Evolutionary conservation across 1,140 invertebrate species (phyloP).

Genomic region (Pemphigus obesinymphae): DNA sequence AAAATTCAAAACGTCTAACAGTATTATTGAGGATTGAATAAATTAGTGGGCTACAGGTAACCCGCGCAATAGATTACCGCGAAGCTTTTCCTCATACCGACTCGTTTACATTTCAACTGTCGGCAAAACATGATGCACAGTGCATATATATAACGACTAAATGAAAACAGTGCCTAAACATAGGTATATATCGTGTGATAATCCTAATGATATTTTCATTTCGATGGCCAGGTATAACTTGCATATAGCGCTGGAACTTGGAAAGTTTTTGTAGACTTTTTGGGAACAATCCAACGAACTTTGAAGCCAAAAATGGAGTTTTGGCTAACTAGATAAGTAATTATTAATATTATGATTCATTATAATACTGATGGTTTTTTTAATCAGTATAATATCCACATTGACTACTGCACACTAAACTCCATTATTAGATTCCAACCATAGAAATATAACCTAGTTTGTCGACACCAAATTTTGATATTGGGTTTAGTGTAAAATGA

Average conservation of each 20-base stretch:
- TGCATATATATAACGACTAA: not conserved
- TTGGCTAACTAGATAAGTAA: not conserved
- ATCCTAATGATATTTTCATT: not conserved
- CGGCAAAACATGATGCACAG: not conserved
- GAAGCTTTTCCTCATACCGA: not conserved
- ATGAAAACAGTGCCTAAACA: not conserved
- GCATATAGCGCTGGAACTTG: not conserved
- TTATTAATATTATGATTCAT: not conserved
- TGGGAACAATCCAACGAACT: not conserved
- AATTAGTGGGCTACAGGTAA: not conserved
- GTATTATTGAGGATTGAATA: slow-evolving; percentile 6
- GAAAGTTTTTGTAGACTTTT: not conserved
- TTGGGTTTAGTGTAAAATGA: not conserved
- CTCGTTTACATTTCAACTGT: slow-evolving; percentile 4
- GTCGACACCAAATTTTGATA: not conserved
- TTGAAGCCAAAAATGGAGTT: slow-evolving; percentile 4
- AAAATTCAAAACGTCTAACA: not conserved
- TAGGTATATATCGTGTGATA: not conserved
- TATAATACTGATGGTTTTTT: not conserved
- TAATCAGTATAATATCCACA: not conserved
- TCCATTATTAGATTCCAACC: not conserved
- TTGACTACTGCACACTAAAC: not conserved
- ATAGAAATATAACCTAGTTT: not conserved
- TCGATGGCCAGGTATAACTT: not conserved
- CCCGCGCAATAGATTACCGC: not conserved